Conservation (phyloP, 2,888 invertebrate species). For the Sesia bembeciformis region DNA sequence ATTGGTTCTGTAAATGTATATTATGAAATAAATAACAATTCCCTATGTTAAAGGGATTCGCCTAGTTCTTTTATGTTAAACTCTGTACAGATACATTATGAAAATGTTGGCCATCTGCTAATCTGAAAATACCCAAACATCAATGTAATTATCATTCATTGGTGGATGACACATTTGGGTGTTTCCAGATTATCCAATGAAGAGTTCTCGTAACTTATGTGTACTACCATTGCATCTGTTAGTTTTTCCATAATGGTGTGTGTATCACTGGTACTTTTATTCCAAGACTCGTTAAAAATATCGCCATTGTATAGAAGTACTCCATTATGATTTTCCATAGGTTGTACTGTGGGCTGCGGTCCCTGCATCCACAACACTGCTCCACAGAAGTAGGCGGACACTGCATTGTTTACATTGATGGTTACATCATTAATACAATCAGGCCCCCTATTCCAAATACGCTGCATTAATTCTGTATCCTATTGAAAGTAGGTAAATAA, state of each 20-base stretch:
- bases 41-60: too few relatives aligned
- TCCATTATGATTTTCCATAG: constrained; percentile 75
- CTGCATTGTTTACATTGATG: constrained; percentile 17
- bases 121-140: too few relatives aligned
- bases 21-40: too few relatives aligned
- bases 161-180: too few relatives aligned
- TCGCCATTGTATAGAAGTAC: constrained; percentile 93
- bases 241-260: constrained; percentile 56
- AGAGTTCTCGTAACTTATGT: too few relatives aligned
- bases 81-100: too few relatives aligned
- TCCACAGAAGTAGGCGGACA: constrained; percentile 53
- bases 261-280: constrained; percentile 64
- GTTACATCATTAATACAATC: constrained; percentile 39
- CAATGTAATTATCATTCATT: too few relatives aligned
- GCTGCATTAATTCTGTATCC: not conserved
- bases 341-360: constrained; percentile 76
- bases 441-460: constrained; percentile 75
- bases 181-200: too few relatives aligned
- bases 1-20: not conserved
- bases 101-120: too few relatives aligned
- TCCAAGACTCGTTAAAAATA: constrained; percentile 76
- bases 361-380: constrained; percentile 93
- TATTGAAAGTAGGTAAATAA: not conserved
- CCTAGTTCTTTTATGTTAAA: too few relatives aligned
- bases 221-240: constrained; percentile 15